Conservation (phyloP, 2,888 invertebrate species). For the Ametastegia equiseti region DNA sequence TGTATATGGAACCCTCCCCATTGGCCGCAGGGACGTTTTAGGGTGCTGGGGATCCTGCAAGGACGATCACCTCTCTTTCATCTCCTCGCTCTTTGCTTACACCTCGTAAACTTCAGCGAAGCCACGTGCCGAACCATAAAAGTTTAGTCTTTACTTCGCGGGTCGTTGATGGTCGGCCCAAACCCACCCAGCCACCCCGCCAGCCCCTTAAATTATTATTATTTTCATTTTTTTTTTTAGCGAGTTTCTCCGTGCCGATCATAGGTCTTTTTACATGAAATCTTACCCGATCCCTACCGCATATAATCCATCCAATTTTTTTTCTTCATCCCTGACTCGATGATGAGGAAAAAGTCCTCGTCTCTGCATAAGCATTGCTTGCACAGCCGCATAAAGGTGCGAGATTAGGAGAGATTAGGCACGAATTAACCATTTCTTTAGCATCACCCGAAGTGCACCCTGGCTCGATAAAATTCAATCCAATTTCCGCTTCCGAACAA, state of each 20-base stretch:
- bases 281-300: not conserved
- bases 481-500: not conserved
- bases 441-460: not conserved
- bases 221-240: too few species aligned
- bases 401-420: conserved; percentile 37
- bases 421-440: conserved; percentile 21
- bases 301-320: not conserved
- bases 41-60: conserved; percentile 2
- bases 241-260: not conserved
- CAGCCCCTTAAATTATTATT: not conserved
- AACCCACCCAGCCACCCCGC: too few species aligned
- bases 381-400: not conserved
- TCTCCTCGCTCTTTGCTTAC: conserved; percentile 60
- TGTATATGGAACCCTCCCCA: not conserved
- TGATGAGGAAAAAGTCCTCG: not conserved
- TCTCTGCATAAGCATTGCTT: not conserved
- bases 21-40: not conserved
- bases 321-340: not conserved
- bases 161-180: conserved; percentile 13
- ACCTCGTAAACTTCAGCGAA: conserved; percentile 59
- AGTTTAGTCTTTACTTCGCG: conserved; percentile 40
- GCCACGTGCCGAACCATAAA: conserved; percentile 53
- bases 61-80: conserved; percentile 47
- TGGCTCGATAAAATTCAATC: conserved; percentile 34
- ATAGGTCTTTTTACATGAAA: not conserved